phyloP scores from a whole-genome alignment of 1,140 invertebrate species.

The Ericerus pela region DNA sequence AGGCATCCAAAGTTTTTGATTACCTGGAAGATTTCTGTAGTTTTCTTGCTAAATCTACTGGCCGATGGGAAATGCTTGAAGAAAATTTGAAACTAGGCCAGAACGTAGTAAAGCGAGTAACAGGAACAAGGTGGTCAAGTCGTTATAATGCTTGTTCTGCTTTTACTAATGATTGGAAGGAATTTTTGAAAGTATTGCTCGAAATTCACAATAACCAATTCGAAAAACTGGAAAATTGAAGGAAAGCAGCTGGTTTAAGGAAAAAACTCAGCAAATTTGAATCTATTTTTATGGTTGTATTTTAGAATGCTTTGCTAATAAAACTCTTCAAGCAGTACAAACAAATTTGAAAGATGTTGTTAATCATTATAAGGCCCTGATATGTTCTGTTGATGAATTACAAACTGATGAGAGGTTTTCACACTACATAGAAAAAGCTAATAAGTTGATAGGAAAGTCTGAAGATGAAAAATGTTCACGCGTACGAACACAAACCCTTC shows the following conservation, averaged over 20 bases:
- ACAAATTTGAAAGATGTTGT: neutral
- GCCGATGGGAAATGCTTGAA: neutral
- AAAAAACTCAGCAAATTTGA: slow-evolving; percentile 3
- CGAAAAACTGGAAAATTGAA: neutral
- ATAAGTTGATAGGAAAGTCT: no score
- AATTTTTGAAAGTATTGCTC: neutral
- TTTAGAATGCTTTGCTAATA: neutral
- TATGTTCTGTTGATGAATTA: neutral
- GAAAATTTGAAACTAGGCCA: neutral
- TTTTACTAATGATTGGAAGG: neutral
- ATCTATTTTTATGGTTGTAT: neutral
- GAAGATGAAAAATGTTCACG: no score
- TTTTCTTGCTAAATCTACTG: slow-evolving; percentile 5
- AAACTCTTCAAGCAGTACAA: neutral
- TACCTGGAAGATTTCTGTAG: neutral
- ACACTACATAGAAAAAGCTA: no score
- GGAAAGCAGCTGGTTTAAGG: neutral
- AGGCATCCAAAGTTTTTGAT: slow-evolving; percentile 12
- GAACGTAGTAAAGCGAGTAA: neutral
- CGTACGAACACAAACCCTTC: no score
- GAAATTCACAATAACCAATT: neutral
- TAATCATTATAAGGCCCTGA: neutral
- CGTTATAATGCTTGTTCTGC: neutral
- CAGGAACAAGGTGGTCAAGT: neutral
- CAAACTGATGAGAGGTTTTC: no score